Conservation (phyloP, 2,888 invertebrate genomes). For the Meiosimyza decipiens region DNA sequence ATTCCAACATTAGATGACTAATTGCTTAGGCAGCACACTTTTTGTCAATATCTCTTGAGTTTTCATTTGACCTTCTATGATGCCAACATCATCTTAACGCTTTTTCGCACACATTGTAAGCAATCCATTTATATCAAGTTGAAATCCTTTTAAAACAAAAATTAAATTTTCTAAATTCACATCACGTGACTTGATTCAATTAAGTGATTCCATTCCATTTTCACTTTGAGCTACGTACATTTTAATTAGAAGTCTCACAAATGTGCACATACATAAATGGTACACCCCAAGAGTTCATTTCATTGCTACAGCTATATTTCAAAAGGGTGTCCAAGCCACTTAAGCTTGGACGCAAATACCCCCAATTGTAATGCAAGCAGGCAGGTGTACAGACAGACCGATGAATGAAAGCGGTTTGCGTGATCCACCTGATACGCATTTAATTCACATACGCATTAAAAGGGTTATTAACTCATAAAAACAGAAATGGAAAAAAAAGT, state of each 20-base stretch:
- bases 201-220: conserved; percentile 54
- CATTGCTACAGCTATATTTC: conserved; percentile 41
- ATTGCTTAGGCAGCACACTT: no score
- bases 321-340: conserved; percentile 65
- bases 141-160: conserved; percentile 41
- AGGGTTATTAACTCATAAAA: conserved; percentile 61
- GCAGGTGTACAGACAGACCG: not conserved
- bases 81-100: not conserved
- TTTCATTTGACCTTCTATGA: no score
- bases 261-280: conserved; percentile 27
- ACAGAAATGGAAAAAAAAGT: conserved; percentile 2
- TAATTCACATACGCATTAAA: conserved; percentile 57
- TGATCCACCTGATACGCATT: conserved; percentile 27
- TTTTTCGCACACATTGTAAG: not conserved
- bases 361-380: not conserved
- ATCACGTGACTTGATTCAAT: conserved; percentile 66
- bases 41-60: no score
- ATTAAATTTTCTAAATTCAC: conserved; percentile 54
- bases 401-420: conserved; percentile 9
- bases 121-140: no score
- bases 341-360: conserved; percentile 51
- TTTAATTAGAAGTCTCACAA: conserved; percentile 55
- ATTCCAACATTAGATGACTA: no score
- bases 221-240: conserved; percentile 42
- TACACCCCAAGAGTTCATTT: conserved; percentile 11